Base-by-base conservation (phyloP, 2,888 invertebrate genomes). In the Choristoneura rosaceana region DNA sequence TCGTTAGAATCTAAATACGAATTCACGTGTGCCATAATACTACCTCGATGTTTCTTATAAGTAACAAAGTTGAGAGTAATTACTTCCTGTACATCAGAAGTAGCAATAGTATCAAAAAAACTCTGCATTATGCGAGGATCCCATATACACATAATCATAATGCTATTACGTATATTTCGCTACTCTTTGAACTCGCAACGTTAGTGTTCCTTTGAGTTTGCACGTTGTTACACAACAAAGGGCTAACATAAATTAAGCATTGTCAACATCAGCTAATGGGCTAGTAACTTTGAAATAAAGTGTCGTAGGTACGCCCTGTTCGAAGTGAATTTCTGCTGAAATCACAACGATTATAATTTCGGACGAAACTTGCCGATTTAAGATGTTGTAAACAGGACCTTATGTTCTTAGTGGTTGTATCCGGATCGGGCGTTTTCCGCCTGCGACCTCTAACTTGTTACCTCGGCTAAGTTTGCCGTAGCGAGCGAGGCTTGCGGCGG, bases 251-350 rank as follows among this genome's bases (percentile, higher is more conserved):
- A 71, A 71, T 71, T 68, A 71, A 68, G 67, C 62, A 71, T 71
- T 68, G 71, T 71, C 71, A 71, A 71, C 71, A 68, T 68, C 58
- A 62, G 55, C 67, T 71, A 71, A 71, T 71, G 71, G 71, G 67
- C 67, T 60, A 50, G 60, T 60, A 71, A 71, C 71, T 71, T 71
- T 67, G 67, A 61, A 70, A 65, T 70, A 70, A 70, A 65, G 67
- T 71, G 71, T 66, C 38, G 61, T 58, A 58, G 71, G 67, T 41
- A 50, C 50, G 41, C 59, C 43, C 43, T 38, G 55, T 17, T 43
- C 50, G 41, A 61, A 61, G 64, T 58, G 55, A 55, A 62, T 61
- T 62, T 70, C 59, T 59, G 55, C 45, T 63, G 58, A 41, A 71
- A 71, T 71, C 71, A 58, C 45, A 17, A 14, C 52, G 52, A 25